A percentile compares a stretch with the other conserved stretches of the same genome.
These are phyloP conservation scores for Epiblema foenella DNA, from an alignment of 2,888 invertebrate genomes.

Conservation along the genomic window DNA sequence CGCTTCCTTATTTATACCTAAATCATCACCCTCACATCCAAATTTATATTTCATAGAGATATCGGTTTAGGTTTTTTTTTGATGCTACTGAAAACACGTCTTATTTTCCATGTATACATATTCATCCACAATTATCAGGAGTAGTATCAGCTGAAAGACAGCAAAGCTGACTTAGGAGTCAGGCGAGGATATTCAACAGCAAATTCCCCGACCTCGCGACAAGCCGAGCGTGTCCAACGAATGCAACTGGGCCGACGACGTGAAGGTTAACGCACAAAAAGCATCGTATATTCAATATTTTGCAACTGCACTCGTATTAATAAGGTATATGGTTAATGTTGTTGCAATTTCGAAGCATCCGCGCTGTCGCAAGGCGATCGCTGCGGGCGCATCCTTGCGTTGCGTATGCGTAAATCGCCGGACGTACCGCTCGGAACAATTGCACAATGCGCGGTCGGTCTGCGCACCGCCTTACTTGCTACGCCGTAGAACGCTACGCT, in stretches of 20 bases:
- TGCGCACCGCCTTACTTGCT: slow-evolving; percentile 57
- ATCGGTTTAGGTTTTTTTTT: not conserved
- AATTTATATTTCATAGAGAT: not conserved
- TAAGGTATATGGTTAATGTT: slow-evolving; percentile 71
- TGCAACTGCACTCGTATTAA: slow-evolving; percentile 81
- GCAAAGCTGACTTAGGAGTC: slow-evolving; percentile 45
- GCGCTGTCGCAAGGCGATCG: slow-evolving; percentile 79
- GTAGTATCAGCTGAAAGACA: slow-evolving; percentile 47
- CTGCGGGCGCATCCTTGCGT: slow-evolving; percentile 75
- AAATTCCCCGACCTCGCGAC: slow-evolving; percentile 73
- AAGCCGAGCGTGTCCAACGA: slow-evolving; percentile 78
- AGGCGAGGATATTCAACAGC: slow-evolving; percentile 48
- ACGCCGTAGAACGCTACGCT: slow-evolving; percentile 49
- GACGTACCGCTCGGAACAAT: slow-evolving; percentile 77
- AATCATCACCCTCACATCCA: not conserved
- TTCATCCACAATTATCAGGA: slow-evolving; percentile 20
- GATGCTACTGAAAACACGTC: not conserved
- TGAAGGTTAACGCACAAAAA: slow-evolving; percentile 79
- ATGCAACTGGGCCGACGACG: slow-evolving; percentile 77
- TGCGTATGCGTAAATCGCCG: slow-evolving; percentile 79
- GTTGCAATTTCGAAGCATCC: slow-evolving; percentile 79
- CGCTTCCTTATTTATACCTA: not conserved
- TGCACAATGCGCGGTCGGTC: slow-evolving; percentile 61
- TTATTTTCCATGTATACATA: not conserved
- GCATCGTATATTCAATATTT: slow-evolving; percentile 75